Evolutionary conservation across 1,140 invertebrate species (phyloP).

Genomic region (Orussus abietinus): DNA sequence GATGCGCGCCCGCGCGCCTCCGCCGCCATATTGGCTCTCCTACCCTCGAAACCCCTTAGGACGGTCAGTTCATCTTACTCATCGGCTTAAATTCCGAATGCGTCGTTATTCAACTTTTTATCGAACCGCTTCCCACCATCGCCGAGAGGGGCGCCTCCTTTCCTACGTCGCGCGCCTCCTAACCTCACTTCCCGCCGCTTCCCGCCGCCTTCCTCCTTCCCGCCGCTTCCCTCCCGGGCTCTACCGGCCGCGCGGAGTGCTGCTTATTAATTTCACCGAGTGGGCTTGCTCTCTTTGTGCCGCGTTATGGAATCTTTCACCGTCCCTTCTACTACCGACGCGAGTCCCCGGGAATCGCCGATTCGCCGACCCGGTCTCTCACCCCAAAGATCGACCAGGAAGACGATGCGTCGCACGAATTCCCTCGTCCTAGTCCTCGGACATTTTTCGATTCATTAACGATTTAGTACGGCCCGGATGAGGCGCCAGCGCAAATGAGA

Average conservation of each 20-base stretch:
- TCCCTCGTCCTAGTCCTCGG: constrained; percentile 17
- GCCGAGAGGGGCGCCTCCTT: no score
- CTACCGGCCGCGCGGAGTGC: no score
- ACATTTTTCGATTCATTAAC: constrained; percentile 26
- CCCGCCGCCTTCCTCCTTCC: no score
- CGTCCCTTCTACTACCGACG: no score
- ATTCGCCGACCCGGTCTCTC: no score
- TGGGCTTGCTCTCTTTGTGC: constrained; percentile 14
- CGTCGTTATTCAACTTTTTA: constrained; percentile 41
- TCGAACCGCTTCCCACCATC: constrained; percentile 14
- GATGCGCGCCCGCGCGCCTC: constrained; percentile 27
- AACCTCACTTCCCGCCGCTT: background rate
- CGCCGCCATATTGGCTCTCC: constrained; percentile 27
- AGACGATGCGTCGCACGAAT: background rate
- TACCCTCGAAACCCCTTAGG: constrained; percentile 14
- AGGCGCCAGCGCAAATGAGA: no score
- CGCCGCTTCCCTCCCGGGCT: no score
- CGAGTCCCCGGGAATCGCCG: no score
- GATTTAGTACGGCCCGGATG: no score
- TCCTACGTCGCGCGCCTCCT: no score
- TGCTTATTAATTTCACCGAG: constrained; percentile 23
- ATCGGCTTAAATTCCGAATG: constrained; percentile 43
- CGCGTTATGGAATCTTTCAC: constrained; percentile 14
- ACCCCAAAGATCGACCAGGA: no score
- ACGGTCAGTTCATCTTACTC: constrained; percentile 32